These are phyloP conservation scores for Spea bombifrons DNA, from an alignment of 2,113 vertebrate species.

Conservation along the genomic window DNA sequence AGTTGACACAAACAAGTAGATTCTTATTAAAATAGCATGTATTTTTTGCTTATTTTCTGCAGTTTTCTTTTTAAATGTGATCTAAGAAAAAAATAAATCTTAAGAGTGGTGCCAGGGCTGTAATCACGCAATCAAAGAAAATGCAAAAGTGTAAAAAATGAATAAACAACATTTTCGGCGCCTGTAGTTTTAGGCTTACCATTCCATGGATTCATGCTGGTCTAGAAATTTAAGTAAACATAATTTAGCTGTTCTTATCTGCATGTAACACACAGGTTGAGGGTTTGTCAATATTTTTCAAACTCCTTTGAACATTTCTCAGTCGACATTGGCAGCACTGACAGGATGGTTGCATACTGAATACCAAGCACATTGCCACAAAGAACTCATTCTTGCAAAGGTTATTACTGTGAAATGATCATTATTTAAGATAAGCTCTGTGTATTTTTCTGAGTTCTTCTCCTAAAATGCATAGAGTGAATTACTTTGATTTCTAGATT, in stretches of 20 bases:
- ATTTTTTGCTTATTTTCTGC: conserved; percentile 5
- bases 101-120: conserved; percentile 26
- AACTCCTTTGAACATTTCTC: conserved; percentile 66
- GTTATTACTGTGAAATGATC: conserved; percentile 67
- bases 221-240: conserved; percentile 57
- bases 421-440: conserved; percentile 63
- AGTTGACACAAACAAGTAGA: neutral
- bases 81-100: conserved; percentile 29
- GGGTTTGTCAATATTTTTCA: conserved; percentile 67
- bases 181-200: conserved; percentile 48
- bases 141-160: conserved; percentile 23
- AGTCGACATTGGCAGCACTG: conserved; percentile 61
- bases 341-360: conserved; percentile 58
- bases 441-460: conserved; percentile 55
- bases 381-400: conserved; percentile 61
- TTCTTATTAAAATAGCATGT: conserved; percentile 17
- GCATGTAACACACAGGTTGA: conserved; percentile 61
- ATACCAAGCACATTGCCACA: conserved; percentile 59
- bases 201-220: conserved; percentile 52
- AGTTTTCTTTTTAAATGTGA: conserved; percentile 31
- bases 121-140: conserved; percentile 48
- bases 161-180: conserved; percentile 36
- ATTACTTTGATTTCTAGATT: conserved; percentile 61
- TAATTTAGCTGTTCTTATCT: conserved; percentile 67
- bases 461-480: conserved; percentile 53